Evolutionary conservation across 1,140 invertebrate genomes (phyloP).

Genomic region (Orchesella cincta): DNA sequence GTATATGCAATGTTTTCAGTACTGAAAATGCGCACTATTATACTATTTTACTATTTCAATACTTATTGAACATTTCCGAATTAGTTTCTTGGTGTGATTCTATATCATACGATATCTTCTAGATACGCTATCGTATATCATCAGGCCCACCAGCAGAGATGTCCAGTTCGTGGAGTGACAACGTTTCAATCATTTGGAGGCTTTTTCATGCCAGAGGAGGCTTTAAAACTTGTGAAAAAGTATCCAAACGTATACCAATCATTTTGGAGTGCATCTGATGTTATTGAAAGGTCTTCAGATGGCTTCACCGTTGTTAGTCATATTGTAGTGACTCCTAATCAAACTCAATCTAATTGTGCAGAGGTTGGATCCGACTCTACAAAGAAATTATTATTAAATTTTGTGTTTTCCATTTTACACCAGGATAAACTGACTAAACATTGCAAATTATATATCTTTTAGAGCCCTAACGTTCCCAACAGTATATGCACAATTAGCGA

Average conservation of each 20-base stretch:
- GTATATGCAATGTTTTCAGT: no score
- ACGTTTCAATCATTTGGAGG: constrained; percentile 41
- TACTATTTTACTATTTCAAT: no score
- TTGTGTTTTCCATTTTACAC: background rate
- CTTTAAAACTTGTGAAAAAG: constrained; percentile 15
- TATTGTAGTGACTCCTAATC: constrained; percentile 39
- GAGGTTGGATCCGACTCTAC: constrained; percentile 33
- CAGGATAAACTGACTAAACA: background rate
- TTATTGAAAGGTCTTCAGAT: constrained; percentile 34
- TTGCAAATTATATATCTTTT: background rate
- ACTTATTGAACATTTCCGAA: no score
- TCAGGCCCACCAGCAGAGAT: constrained; percentile 40
- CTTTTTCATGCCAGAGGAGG: constrained; percentile 43
- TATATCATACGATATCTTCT: constrained; percentile 16
- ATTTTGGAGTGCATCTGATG: constrained; percentile 39
- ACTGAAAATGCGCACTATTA: no score
- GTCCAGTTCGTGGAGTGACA: constrained; percentile 37
- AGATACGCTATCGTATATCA: constrained; percentile 44
- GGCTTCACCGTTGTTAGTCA: constrained; percentile 39
- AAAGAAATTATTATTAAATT: no score
- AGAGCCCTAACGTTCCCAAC: constrained; percentile 42
- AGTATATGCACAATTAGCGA: constrained; percentile 35
- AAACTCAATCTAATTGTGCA: constrained; percentile 36
- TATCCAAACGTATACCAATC: constrained; percentile 39
- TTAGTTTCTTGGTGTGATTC: no score